Base-by-base conservation (phyloP, 2,888 invertebrate genomes). In the Stenodera caucasica region DNA sequence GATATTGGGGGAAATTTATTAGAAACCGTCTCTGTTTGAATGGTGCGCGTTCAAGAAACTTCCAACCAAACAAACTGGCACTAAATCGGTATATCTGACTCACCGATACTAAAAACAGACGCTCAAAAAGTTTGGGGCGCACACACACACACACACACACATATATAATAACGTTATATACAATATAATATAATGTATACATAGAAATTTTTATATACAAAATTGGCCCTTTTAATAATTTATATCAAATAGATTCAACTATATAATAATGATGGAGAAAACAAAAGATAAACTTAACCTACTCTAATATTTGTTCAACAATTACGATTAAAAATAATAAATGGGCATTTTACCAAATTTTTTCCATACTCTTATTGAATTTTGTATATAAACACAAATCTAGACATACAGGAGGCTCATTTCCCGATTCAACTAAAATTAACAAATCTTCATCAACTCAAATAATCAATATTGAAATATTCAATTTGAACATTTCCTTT, bases 11-110 rank as follows among this genome's bases (percentile, higher is more conserved):
- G 1, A 45, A 45, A 3, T 49, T 4, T 15, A 18, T 45, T 40
- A 30, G 55, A 55, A 57, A 33, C 60, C 66, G 65, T 57, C 65
- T 64, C 66, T 68, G 68, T 50, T 61, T 57, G 58, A 61, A 23
- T 49, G 21, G 45, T 40, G 45, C 32, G 49, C 59, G 67, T 62
- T 60, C 65, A 68, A 68, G 66, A 69, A 70, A 72, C 70, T 68
- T 66, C 68, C 72, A 73, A 71, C 75, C 71, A 75, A 77, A 76
- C 75, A 76, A 76, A 76, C 74, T 66, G 61, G 66, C 64, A 72
- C 77, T 77, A 77, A 75, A 75, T 75, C 67, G 58, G 75, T 70
- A 65, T 53, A 55, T 60, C 67, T 76, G 76, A 76, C 65, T 76
- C 76, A 76, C 63, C 57, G 54, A 30, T 61, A 70, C 76, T 75